Evolutionary conservation across 2,888 invertebrate species (phyloP).

Genomic region (Cryptocephalus primarius): DNA sequence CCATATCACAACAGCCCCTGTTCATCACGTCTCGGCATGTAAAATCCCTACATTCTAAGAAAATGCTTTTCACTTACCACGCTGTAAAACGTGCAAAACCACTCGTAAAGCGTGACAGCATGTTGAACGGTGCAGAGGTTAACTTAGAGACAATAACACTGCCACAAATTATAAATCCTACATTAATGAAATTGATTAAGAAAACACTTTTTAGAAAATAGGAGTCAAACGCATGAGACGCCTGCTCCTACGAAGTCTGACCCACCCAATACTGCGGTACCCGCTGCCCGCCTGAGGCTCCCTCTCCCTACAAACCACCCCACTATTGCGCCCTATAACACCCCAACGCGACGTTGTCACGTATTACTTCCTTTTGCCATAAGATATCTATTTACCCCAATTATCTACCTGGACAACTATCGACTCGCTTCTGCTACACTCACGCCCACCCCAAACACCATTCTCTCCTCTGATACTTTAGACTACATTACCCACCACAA

Average conservation of each 20-base stretch:
- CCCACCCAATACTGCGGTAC: constrained; percentile 41
- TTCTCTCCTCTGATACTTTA: no score
- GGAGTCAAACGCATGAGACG: constrained; percentile 22
- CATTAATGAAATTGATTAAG: constrained; percentile 10
- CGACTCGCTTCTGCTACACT: no score
- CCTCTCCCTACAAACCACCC: constrained; percentile 36
- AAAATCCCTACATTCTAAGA: not conserved
- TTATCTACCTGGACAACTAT: no score
- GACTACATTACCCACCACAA: no score
- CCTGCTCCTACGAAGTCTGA: constrained; percentile 35
- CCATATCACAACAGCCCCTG: no score
- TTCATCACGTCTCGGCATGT: no score
- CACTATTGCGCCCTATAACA: constrained; percentile 19
- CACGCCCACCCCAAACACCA: no score
- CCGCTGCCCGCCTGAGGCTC: constrained; percentile 36
- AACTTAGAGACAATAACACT: constrained; percentile 11
- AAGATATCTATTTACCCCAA: no score
- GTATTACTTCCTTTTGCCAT: constrained; percentile 8
- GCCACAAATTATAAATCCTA: constrained; percentile 5
- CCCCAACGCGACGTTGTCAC: constrained; percentile 15
- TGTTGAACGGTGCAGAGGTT: constrained; percentile 4
- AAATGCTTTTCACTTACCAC: constrained; percentile 15
- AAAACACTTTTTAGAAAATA: constrained; percentile 5
- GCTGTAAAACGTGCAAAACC: constrained; percentile 9
- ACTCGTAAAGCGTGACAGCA: constrained; percentile 14